Evolutionary conservation across 1,140 invertebrate genomes (phyloP), one percentile per base, ranked within the genome.

Genomic region (Rhyzopertha dominica): DNA sequence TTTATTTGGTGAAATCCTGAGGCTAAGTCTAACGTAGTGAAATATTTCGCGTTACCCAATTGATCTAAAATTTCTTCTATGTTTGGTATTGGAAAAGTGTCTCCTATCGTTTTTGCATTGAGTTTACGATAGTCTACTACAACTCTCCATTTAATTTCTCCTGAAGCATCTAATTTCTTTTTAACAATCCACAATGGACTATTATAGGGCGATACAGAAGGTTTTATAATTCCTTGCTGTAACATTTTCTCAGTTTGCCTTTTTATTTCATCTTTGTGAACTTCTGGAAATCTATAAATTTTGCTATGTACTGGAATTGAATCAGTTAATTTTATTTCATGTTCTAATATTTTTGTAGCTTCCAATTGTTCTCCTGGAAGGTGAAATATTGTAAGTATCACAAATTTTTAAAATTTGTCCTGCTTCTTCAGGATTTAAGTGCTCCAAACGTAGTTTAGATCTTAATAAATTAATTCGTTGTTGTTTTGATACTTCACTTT

Each of bases 1-100:
- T 41, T 28, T 13, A 78, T 62, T 56, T 79, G 73, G 59, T 69
- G 71, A 53, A 70, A 78, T 1, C 75, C 74, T 13, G 57, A 64
- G 0, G 62, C 53, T 9, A 76, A 47, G 56, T 78, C 73, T 5
- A 77, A 46, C 4, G 68, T 65, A 9, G 67, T 65, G 52, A 77
- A 77, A 47, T 67, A 73, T 20, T 61, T 62, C 16, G 61, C 56
- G 30, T 68, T 66, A 5, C 60, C 59, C 22, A 77, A 40, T 23
- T 56, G 51, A 43, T 72, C 62, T 17, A 79, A 52, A 28, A 66
- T 67, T 10, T 73, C 66, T 20, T 70, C 65, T 9, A 79, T 74
- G 28, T 67, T 59, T 1, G 75, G 76, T 5, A 80, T 45, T 1
- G 74, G 77, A 56, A 65, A 77, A 22, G 20, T 37, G 23, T 68